A percentile compares a stretch with the other conserved stretches of the same genome.
Conservation (phyloP, 2,797 vertebrate genomes). For the Helarctos malayanus region DNA sequence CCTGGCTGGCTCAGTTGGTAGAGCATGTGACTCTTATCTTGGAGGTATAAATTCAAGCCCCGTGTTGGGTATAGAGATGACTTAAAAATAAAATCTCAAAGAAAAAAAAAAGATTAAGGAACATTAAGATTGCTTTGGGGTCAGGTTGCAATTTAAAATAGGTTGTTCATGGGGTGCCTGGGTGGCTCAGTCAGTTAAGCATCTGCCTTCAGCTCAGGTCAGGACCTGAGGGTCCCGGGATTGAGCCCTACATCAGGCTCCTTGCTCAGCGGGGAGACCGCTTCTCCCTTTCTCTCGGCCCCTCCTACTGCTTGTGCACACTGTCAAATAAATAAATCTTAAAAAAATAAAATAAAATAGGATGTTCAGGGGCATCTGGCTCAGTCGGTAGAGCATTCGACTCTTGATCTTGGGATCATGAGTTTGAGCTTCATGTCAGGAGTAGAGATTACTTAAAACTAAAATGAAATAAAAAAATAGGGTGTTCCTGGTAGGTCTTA, state of each 20-base stretch:
- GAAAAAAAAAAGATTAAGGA: not conserved
- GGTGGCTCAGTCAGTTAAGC: not conserved
- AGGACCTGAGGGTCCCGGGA: not conserved
- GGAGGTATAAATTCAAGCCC: not conserved
- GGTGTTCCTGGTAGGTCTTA: not conserved
- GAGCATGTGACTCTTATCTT: not conserved
- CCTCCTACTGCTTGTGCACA: not conserved
- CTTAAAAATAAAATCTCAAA: not conserved
- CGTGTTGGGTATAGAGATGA: not conserved
- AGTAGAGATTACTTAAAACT: not conserved
- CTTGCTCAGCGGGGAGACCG: not conserved
- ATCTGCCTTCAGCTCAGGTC: not conserved
- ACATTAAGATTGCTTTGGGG: not conserved
- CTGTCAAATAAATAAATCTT: not conserved
- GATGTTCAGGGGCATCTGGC: not conserved
- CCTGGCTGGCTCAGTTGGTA: not conserved
- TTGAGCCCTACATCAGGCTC: not conserved
- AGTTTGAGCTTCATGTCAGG: not conserved
- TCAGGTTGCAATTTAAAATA: not conserved
- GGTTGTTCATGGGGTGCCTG: not conserved
- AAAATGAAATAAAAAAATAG: not conserved
- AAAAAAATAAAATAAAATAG: not conserved
- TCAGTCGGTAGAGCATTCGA: not conserved
- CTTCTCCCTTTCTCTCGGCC: not conserved
- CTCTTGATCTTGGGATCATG: not conserved